Conservation (phyloP, 2,113 vertebrate genomes). For the Acanthisitta chloris region DNA sequence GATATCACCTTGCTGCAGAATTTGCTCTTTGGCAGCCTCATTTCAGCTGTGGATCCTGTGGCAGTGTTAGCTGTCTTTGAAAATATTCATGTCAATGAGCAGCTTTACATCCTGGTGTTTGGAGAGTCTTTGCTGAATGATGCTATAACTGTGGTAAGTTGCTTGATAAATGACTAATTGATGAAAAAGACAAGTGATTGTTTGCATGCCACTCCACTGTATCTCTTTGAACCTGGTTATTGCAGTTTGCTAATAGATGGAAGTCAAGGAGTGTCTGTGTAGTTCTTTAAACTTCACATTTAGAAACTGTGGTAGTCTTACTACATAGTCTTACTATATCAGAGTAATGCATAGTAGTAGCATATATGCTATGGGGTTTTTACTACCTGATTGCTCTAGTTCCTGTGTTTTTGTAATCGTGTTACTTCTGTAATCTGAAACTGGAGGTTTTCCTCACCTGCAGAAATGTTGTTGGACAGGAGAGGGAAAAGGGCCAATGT, state of each 20-base stretch:
- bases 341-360: neutral
- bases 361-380: neutral
- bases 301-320: neutral
- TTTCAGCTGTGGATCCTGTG: constrained; percentile 96
- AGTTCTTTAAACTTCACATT: neutral
- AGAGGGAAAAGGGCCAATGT: neutral
- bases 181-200: neutral
- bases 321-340: neutral
- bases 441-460: neutral
- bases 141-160: constrained; percentile 96
- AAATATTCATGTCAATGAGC: constrained; percentile 93
- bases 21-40: constrained; percentile 91
- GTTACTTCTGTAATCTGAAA: neutral
- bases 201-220: neutral
- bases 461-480: neutral
- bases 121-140: constrained; percentile 97
- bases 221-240: neutral
- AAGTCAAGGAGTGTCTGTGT: neutral
- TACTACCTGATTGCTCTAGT: neutral
- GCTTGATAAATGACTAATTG: neutral
- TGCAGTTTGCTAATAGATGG: neutral
- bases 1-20: constrained; percentile 95
- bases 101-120: constrained; percentile 95
- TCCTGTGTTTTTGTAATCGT: neutral
- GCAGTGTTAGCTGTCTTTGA: constrained; percentile 94